A percentile compares a stretch with the other conserved stretches of the same genome.
Conservation (phyloP, 2,888 invertebrate genomes). For the Pseudanteris insignis region DNA sequence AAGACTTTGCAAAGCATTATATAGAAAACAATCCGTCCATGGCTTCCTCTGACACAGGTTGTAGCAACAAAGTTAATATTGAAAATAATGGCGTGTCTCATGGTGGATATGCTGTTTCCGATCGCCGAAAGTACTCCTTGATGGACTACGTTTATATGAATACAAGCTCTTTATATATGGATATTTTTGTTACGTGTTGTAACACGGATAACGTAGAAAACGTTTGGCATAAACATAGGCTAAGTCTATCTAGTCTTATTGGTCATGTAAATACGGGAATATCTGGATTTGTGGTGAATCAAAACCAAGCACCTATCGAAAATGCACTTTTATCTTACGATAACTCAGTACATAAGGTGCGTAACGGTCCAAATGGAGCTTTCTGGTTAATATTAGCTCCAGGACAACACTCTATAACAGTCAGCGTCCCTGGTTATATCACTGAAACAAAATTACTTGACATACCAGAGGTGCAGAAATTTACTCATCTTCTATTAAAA, state of each 20-base stretch:
- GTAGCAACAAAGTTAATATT: slow-evolving; percentile 46
- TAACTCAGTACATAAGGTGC: slow-evolving; percentile 53
- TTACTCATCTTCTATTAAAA: slow-evolving; percentile 71
- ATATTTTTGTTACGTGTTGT: slow-evolving; percentile 62
- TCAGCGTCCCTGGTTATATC: slow-evolving; percentile 72
- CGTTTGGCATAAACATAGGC: slow-evolving; percentile 57
- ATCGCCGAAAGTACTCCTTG: slow-evolving; percentile 49
- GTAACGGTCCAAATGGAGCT: slow-evolving; percentile 54
- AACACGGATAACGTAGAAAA: slow-evolving; percentile 52
- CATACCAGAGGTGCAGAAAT: slow-evolving; percentile 54
- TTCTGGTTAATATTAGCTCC: slow-evolving; percentile 59
- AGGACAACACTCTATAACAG: slow-evolving; percentile 69
- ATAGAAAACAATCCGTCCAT: slow-evolving; percentile 50
- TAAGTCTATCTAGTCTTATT: slow-evolving; percentile 56
- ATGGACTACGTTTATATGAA: slow-evolving; percentile 61
- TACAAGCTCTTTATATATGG: slow-evolving; percentile 59
- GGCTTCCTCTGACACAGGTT: slow-evolving; percentile 45
- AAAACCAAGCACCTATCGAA: slow-evolving; percentile 54
- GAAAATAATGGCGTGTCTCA: slow-evolving; percentile 49
- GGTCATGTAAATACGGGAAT: slow-evolving; percentile 52
- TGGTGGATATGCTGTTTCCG: slow-evolving; percentile 48
- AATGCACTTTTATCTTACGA: slow-evolving; percentile 57
- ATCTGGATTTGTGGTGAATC: slow-evolving; percentile 57
- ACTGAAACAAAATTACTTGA: slow-evolving; percentile 68
- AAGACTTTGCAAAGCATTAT: slow-evolving; percentile 53